phyloP scores from a whole-genome alignment of 2,797 vertebrate species.

The Chelidonichthys spinosus region DNA sequence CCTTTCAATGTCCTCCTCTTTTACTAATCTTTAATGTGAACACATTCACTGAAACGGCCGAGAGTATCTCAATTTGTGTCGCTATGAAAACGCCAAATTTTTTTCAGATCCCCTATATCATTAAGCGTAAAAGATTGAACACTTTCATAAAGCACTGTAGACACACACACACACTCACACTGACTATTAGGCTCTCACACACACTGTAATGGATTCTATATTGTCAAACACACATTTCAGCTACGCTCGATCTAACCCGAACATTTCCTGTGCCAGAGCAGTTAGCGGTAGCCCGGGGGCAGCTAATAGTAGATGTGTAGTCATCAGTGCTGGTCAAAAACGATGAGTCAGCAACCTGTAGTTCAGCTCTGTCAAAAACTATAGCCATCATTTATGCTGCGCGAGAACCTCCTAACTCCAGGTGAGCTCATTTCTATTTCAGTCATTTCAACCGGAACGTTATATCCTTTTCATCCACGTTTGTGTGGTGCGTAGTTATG shows the following conservation, averaged over 20 bases:
- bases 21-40: background rate
- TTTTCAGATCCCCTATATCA: constrained; percentile 1
- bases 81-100: background rate
- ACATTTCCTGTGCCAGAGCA: constrained; percentile 61
- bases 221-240: constrained; percentile 58
- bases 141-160: background rate
- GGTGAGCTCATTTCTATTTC: constrained; percentile 9
- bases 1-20: background rate
- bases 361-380: constrained; percentile 62
- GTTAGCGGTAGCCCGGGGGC: constrained; percentile 63
- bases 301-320: constrained; percentile 66
- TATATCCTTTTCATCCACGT: background rate
- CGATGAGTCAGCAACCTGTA: constrained; percentile 70
- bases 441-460: background rate
- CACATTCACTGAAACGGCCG: background rate
- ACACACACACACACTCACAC: constrained; percentile 1
- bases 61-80: background rate
- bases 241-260: constrained; percentile 57
- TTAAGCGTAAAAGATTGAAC: constrained; percentile 18
- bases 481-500: background rate
- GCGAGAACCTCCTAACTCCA: constrained; percentile 26
- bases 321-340: constrained; percentile 64
- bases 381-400: constrained; percentile 55
- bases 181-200: constrained; percentile 22
- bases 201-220: constrained; percentile 53